Base-by-base conservation (phyloP, 2,888 invertebrate genomes). In the Hypomecis punctinalis region DNA sequence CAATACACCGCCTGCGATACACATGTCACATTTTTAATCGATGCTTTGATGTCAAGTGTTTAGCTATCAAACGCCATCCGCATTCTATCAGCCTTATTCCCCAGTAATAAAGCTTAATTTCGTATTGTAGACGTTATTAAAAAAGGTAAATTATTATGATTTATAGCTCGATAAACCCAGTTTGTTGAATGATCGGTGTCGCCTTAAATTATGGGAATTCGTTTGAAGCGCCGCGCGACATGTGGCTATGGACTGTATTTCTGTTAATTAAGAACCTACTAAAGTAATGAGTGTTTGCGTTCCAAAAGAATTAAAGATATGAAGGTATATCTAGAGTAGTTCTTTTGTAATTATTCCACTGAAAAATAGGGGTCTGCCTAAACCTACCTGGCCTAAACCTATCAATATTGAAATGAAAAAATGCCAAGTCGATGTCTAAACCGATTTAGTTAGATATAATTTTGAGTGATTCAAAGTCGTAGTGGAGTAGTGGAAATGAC, bases 151-250 rank as follows among this genome's bases (percentile, higher is more conserved):
- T 71, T 45, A 67, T 63, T 78, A 80, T 83, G 83, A 83, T 83
- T 83, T 83, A 83, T 78, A 70, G 75, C 74, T 79, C 75, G 74
- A 82, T 83, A 82, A 84, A 84, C 84, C 82, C 76, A 77, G 73
- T 77, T 82, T 70, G 79, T 69, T 77, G 85, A 84, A 78, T 83
- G 84, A 85, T 81, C 77, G 75, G 77, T 83, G 83, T 84, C 81
- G 76, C 71, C 70, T 78, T 66, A 72, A 69, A 70, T 75, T 71
- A 68, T 73, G 73, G 71, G 72, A 74, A 70, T 63, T 67, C 67
- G 5, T 72, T 71, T 71, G 71, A 74, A 64, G 66, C 61, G 56
- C 72, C 72, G 71, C 63, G 49, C n/a, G 52, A 66, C 70, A 70
- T 69, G 69, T 72, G 72, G 67, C 49, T 23, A 42, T 33, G 54